A percentile compares a stretch with the other conserved stretches of the same genome.
phyloP scores from a whole-genome alignment of 2,888 invertebrate genomes.

The Eupithecia pulchellata region DNA sequence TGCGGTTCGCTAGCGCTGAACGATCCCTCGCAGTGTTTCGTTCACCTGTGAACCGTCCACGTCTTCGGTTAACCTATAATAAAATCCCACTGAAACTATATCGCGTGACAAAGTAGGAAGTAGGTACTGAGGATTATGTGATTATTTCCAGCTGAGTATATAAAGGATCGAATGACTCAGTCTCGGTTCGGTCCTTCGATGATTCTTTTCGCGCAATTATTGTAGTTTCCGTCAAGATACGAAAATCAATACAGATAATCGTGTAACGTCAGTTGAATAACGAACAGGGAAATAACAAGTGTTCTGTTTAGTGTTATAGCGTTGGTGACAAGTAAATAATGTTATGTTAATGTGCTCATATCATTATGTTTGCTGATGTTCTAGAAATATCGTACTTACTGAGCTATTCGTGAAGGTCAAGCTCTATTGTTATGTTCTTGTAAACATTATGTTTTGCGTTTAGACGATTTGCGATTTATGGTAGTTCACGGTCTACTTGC shows the following conservation, averaged over 20 bases:
- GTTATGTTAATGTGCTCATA: conserved; percentile 43
- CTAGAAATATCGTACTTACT: conserved; percentile 61
- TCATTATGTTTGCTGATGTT: conserved; percentile 48
- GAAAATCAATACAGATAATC: conserved; percentile 36
- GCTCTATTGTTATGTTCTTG: conserved; percentile 60
- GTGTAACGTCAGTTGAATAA: conserved; percentile 37
- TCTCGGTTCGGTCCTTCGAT: conserved; percentile 42
- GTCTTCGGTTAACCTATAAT: conserved; percentile 51
- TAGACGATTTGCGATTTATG: conserved; percentile 45
- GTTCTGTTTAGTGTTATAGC: conserved; percentile 32
- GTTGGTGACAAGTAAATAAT: conserved; percentile 44
- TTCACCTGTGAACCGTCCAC: conserved; percentile 64
- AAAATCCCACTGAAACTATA: conserved; percentile 43
- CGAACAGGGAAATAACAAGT: conserved; percentile 47
- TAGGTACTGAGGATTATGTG: conserved; percentile 22
- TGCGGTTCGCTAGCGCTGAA: conserved; percentile 66
- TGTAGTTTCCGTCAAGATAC: conserved; percentile 46
- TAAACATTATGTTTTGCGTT: conserved; percentile 39
- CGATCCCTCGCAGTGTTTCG: conserved; percentile 69
- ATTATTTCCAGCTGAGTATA: conserved; percentile 41
- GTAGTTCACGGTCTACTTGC: conserved; percentile 60
- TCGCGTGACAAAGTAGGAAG: conserved; percentile 51
- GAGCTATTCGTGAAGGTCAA: conserved; percentile 69
- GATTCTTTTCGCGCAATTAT: conserved; percentile 45
- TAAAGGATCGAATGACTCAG: conserved; percentile 56